phyloP scores from a whole-genome alignment of 2,888 invertebrate genomes.

The Nemotelus nigrinus region DNA sequence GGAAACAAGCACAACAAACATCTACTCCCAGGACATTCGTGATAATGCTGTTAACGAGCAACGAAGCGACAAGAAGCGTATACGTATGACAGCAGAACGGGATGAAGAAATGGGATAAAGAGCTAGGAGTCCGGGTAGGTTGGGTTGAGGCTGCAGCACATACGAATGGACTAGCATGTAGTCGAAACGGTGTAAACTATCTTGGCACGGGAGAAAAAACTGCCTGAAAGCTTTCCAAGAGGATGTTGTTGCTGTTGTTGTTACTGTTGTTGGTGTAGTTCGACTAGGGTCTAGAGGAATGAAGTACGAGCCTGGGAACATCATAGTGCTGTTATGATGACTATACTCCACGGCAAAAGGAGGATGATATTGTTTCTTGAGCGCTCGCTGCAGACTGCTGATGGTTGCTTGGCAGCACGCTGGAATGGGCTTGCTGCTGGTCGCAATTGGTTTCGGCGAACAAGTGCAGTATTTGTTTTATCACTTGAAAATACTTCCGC shows the following conservation, averaged over 20 bases:
- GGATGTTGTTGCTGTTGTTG: slow-evolving; percentile 8
- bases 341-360: neutral
- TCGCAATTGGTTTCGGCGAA: slow-evolving; percentile 1
- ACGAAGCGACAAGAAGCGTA: neutral
- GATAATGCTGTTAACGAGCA: slow-evolving; percentile 18
- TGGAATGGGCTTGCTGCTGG: neutral
- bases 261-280: neutral
- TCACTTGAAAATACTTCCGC: slow-evolving; percentile 31
- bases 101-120: neutral
- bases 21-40: slow-evolving; percentile 28
- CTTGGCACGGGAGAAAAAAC: slow-evolving; percentile 26
- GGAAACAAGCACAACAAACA: slow-evolving; percentile 31
- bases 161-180: neutral
- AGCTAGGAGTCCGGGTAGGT: neutral
- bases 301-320: neutral
- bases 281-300: neutral
- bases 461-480: slow-evolving; percentile 42
- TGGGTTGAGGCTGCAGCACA: neutral
- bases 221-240: slow-evolving; percentile 25
- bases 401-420: neutral
- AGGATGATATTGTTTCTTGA: too few relatives aligned
- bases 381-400: too few relatives aligned
- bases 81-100: neutral
- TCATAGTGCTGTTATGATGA: slow-evolving; percentile 4
- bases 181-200: slow-evolving; percentile 25